Evolutionary conservation across 2,113 vertebrate species (phyloP).

Genomic region (Laticauda laticaudata): DNA sequence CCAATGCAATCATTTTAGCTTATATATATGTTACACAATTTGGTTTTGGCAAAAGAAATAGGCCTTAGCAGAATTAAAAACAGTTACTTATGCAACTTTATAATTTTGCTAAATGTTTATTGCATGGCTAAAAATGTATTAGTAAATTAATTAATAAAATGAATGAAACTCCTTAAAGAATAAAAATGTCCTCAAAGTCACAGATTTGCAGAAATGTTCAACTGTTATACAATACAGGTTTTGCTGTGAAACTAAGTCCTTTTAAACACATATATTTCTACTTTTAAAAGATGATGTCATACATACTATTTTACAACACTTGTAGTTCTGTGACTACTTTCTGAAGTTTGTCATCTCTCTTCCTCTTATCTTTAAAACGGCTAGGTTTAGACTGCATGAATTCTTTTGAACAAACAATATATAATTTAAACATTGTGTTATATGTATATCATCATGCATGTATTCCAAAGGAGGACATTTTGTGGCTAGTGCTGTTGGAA

Average conservation of each 20-base stretch:
- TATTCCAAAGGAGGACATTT: conserved; percentile 80
- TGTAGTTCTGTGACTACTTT: conserved; percentile 32
- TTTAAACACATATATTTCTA: neutral
- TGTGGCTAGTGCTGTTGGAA: conserved; percentile 88
- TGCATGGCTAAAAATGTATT: neutral
- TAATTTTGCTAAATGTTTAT: neutral
- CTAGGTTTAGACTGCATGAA: conserved; percentile 31
- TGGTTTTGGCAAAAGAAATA: neutral
- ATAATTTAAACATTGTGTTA: conserved; percentile 49
- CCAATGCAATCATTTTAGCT: neutral
- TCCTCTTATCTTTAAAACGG: conserved; percentile 41
- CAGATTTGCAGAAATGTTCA: neutral
- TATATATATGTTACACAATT: neutral
- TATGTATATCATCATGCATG: conserved; percentile 70
- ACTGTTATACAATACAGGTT: neutral
- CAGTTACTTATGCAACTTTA: neutral
- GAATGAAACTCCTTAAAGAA: neutral
- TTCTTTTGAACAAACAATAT: conserved; percentile 13
- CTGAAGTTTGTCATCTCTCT: conserved; percentile 15
- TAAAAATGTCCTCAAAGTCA: neutral
- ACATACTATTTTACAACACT: conserved; percentile 4
- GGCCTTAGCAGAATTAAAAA: neutral
- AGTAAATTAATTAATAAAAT: neutral
- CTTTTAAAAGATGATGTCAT: conserved; percentile 7
- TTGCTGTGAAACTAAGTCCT: neutral